Base-by-base conservation (phyloP, 2,797 vertebrate genomes). In the Psittacula derbiana region DNA sequence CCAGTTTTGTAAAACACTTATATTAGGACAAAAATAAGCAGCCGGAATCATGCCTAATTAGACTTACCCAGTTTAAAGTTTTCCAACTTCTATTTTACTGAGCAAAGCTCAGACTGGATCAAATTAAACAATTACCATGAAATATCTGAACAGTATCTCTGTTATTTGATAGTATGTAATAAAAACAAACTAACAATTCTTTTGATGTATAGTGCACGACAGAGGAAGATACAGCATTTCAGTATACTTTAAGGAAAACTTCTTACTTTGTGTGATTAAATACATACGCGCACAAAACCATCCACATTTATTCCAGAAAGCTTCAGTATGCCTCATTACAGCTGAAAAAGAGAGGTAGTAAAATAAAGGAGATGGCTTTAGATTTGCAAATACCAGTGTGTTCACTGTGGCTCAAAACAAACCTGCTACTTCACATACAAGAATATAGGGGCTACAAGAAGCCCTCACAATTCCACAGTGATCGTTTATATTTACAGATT, bases 331-430 rank as follows among this genome's bases (percentile, higher is more conserved):
- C 44, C 65, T 88, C 11, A 1, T 16, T 64, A 71, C n/a, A 72
- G 74, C 62, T 72, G 30, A 74, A 62, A 62, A 41, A 44, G 14
- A 79, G 28, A 31, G 16, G 8, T 2, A 71, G 14, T 0, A 43
- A 66, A 78, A 18, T 17, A 47, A 28, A 78, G 17, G 17, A 52
- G 27, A 50, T 10, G 19, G 17, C 4, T 58, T 79, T 11, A 44
- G 24, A 43, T 6, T 16, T 24, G 49, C 62, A 52, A 28, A 8
- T 2, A 2, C 25, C 4, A 8, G 3, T 0, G 3, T 12, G 46
- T 31, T 75, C 1, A 2, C 14, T 73, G 9, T 23, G 67, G 6
- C 13, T 41, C 25, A 20, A 44, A 33, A 41, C 2, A 33, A 86
- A 69, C 41, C 46, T 62, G 52, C 27, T 18, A 4, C 36, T 30